A percentile compares a stretch with the other conserved stretches of the same genome.
Evolutionary conservation across 2,888 invertebrate species (phyloP).

Genomic region (Tachina fera): DNA sequence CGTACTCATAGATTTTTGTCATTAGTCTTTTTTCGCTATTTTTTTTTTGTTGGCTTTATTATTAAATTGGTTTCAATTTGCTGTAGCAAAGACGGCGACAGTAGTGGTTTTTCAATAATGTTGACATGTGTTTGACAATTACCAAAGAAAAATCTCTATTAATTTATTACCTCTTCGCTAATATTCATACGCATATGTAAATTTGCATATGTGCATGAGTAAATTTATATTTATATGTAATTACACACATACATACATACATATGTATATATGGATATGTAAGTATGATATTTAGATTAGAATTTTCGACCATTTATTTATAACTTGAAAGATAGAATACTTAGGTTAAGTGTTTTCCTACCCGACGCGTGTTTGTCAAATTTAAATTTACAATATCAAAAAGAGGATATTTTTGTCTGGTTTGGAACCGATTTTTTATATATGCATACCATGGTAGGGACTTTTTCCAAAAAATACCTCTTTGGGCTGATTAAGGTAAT

Average conservation of each 20-base stretch:
- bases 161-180: conserved; percentile 50
- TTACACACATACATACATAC: neutral
- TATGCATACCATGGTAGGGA: no score
- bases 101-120: conserved; percentile 70
- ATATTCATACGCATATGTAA: conserved; percentile 21
- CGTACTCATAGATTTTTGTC: conserved; percentile 21
- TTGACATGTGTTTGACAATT: conserved; percentile 71
- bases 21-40: conserved; percentile 2
- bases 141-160: conserved; percentile 66
- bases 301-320: no score
- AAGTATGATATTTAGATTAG: no score
- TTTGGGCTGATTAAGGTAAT: no score
- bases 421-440: no score
- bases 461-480: no score
- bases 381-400: no score
- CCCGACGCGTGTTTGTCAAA: no score
- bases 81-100: conserved; percentile 44
- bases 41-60: conserved; percentile 34
- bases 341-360: no score
- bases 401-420: no score
- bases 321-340: no score
- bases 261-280: no score
- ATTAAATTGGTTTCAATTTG: conserved; percentile 63
- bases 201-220: neutral
- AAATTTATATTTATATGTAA: neutral